Evolutionary conservation across 2,888 invertebrate species (phyloP).

Genomic region (Ceraclea dissimilis): DNA sequence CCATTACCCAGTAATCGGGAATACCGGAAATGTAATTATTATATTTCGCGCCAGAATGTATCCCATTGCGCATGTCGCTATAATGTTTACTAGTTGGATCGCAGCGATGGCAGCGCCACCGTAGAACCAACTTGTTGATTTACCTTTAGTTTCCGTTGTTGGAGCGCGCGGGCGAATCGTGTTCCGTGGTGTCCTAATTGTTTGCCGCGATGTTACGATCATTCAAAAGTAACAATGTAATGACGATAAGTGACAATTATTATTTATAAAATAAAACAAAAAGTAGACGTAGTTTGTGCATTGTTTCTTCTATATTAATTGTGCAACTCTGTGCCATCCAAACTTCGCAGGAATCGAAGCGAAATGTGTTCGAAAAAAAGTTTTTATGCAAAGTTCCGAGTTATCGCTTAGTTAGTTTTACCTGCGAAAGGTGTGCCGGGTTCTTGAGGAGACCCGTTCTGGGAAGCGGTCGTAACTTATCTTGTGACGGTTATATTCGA

Average conservation of each 20-base stretch:
- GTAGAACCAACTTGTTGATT: slow-evolving; percentile 14
- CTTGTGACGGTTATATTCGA: slow-evolving; percentile 18
- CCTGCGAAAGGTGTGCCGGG: slow-evolving; percentile 18
- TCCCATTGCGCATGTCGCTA: slow-evolving; percentile 6
- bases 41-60: neutral
- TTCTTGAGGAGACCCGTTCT: slow-evolving; percentile 12
- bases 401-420: slow-evolving; percentile 9
- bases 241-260: slow-evolving; percentile 9
- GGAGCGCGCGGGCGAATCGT: neutral
- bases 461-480: slow-evolving; percentile 15
- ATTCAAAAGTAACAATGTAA: slow-evolving; percentile 4
- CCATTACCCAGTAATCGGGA: too few relatives aligned
- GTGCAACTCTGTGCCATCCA: neutral
- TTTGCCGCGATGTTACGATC: slow-evolving; percentile 15
- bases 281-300: neutral
- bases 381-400: slow-evolving; percentile 19
- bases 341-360: neutral
- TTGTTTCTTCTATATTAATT: neutral
- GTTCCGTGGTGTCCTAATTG: slow-evolving; percentile 1
- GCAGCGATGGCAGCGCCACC: slow-evolving; percentile 12
- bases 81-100: neutral
- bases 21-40: neutral
- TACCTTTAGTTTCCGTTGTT: slow-evolving; percentile 12
- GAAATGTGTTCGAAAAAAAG: slow-evolving; percentile 14
- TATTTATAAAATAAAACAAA: slow-evolving; percentile 1